Evolutionary conservation across 1,140 invertebrate genomes (phyloP).

Genomic region (Pseudomyrmex gracilis): DNA sequence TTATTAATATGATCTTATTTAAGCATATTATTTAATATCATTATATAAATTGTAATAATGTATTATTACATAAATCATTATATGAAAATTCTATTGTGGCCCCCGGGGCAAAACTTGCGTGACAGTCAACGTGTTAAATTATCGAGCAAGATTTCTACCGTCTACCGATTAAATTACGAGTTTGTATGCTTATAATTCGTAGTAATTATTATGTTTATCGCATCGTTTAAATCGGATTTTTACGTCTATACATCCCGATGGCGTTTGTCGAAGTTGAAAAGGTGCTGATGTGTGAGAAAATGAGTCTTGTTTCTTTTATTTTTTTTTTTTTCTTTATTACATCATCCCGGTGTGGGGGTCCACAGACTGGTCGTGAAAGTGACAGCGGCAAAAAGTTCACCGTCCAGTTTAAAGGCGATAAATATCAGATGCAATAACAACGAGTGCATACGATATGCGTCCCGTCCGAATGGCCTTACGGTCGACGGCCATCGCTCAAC

Average conservation of each 20-base stretch:
- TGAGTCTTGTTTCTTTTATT: constrained; percentile 18
- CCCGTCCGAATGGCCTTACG: constrained; percentile 40
- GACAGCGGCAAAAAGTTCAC: constrained; percentile 63
- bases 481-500: constrained; percentile 52
- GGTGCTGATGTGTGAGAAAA: constrained; percentile 38
- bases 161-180: not conserved
- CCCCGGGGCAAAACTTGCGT: too few species aligned
- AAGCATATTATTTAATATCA: too few species aligned
- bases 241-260: constrained; percentile 23
- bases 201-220: constrained; percentile 3
- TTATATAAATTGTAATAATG: too few species aligned
- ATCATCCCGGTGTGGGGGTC: constrained; percentile 1
- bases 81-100: too few species aligned
- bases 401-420: constrained; percentile 66
- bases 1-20: too few species aligned
- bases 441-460: constrained; percentile 38
- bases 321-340: constrained; percentile 11
- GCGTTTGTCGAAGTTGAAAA: constrained; percentile 9
- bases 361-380: constrained; percentile 46
- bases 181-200: not conserved
- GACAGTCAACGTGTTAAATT: too few species aligned
- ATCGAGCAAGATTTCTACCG: too few species aligned
- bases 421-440: constrained; percentile 66
- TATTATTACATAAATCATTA: too few species aligned
- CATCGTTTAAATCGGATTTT: constrained; percentile 7